Conservation (phyloP, 2,113 vertebrate species). For the Ceyx cyanopectus region DNA sequence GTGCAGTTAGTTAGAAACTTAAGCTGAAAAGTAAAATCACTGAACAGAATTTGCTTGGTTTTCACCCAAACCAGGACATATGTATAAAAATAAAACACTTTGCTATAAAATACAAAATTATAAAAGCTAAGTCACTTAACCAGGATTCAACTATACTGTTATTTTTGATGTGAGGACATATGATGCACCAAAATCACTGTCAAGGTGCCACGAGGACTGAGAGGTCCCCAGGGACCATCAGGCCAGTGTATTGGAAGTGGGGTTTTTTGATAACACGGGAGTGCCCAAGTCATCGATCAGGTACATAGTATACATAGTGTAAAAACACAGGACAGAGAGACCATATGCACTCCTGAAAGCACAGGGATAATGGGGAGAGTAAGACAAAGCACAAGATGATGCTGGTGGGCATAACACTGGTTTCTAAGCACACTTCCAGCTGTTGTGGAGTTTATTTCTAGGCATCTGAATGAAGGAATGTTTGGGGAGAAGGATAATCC, state of each 20-base stretch:
- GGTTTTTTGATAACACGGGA: background rate
- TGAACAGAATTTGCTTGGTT: too few relatives aligned
- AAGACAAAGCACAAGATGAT: fast-evolving
- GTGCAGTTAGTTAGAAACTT: too few relatives aligned
- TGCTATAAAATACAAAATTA: background rate
- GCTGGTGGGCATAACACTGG: fast-evolving
- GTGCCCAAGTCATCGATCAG: fast-evolving
- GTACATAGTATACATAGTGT: background rate
- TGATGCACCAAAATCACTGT: background rate
- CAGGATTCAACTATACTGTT: background rate
- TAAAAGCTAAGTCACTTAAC: background rate
- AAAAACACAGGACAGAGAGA: background rate
- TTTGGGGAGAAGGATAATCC: background rate
- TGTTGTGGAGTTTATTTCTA: background rate
- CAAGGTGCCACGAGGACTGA: fast-evolving
- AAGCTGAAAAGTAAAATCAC: too few relatives aligned
- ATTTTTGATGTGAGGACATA: background rate
- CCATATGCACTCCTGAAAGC: background rate
- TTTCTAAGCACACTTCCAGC: background rate
- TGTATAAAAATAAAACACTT: background rate
- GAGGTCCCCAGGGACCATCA: fast-evolving
- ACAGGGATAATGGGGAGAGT: background rate
- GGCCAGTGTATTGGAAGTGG: background rate
- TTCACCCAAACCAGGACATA: too few relatives aligned
- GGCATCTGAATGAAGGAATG: background rate